Percentiles rank a stretch among this genome's conserved stretches.
Evolutionary conservation across 1,140 invertebrate species (phyloP).

Genomic region (Orchestia grillus): DNA sequence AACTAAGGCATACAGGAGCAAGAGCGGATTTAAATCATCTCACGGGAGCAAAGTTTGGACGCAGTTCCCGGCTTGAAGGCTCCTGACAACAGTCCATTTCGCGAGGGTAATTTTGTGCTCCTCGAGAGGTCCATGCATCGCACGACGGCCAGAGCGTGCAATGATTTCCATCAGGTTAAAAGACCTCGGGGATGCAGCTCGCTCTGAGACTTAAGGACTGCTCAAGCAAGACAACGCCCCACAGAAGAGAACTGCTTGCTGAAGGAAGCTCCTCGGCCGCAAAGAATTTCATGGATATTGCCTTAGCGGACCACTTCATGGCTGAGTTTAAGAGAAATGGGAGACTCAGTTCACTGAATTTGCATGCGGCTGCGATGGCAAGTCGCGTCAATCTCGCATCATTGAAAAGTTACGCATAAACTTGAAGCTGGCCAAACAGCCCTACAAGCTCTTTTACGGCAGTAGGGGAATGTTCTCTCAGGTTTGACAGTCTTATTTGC

Average conservation of each 20-base stretch:
- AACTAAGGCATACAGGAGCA: neutral
- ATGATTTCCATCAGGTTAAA: conserved; percentile 38
- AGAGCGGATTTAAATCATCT: conserved; percentile 8
- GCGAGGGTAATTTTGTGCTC: conserved; percentile 26
- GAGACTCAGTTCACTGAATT: neutral
- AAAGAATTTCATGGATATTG: neutral
- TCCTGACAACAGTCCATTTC: conserved; percentile 12
- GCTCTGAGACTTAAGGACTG: neutral
- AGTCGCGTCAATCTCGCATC: neutral
- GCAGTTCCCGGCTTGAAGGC: neutral
- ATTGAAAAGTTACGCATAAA: neutral
- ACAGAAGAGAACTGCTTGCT: neutral
- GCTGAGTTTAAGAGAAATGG: neutral
- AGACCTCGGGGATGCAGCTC: neutral
- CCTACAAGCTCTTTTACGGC: neutral
- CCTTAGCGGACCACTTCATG: neutral
- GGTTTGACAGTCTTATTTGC: neutral
- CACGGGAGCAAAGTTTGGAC: conserved; percentile 3
- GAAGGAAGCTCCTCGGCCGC: neutral
- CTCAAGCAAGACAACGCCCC: neutral
- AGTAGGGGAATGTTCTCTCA: neutral
- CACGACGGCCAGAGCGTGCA: neutral
- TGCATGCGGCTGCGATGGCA: neutral
- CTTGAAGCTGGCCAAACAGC: neutral
- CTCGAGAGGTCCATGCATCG: conserved; percentile 7